Evolutionary conservation across 2,797 vertebrate genomes (phyloP).

Genomic region (Danio jaintianensis): DNA sequence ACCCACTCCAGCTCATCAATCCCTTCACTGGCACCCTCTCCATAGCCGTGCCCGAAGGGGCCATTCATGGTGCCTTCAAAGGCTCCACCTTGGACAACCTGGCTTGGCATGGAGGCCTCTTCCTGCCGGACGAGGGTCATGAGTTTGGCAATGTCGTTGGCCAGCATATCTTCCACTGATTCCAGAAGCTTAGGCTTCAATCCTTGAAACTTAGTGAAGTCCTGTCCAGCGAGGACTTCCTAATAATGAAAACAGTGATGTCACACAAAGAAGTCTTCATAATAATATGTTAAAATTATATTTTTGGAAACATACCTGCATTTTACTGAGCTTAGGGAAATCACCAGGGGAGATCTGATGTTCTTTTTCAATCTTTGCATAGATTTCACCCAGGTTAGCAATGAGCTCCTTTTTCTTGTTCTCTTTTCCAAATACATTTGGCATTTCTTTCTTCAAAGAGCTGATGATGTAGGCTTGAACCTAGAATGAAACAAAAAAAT

Average conservation of each 20-base stretch:
- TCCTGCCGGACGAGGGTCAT: slow-evolving; percentile 86
- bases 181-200: slow-evolving; percentile 82
- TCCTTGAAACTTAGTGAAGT: slow-evolving; percentile 82
- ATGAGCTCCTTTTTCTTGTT: slow-evolving; percentile 93
- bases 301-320: slow-evolving; percentile 84
- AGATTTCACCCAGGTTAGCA: slow-evolving; percentile 86
- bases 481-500: slow-evolving; percentile 65
- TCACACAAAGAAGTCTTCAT: background rate
- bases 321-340: slow-evolving; percentile 88
- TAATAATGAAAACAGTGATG: slow-evolving; percentile 45
- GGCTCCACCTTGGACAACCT: slow-evolving; percentile 79
- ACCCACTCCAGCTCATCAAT: slow-evolving; percentile 83
- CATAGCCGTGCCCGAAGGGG: slow-evolving; percentile 83
- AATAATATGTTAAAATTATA: background rate
- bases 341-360: slow-evolving; percentile 92
- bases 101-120: slow-evolving; percentile 78
- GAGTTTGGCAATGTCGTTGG: slow-evolving; percentile 81
- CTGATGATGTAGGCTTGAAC: slow-evolving; percentile 94
- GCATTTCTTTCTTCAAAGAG: slow-evolving; percentile 93
- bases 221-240: slow-evolving; percentile 79
- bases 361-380: slow-evolving; percentile 88
- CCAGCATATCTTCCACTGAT: slow-evolving; percentile 81
- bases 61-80: slow-evolving; percentile 83
- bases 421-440: slow-evolving; percentile 91
- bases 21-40: slow-evolving; percentile 82